Conservation (phyloP, 2,888 invertebrate species). For the Erebia epiphron region DNA sequence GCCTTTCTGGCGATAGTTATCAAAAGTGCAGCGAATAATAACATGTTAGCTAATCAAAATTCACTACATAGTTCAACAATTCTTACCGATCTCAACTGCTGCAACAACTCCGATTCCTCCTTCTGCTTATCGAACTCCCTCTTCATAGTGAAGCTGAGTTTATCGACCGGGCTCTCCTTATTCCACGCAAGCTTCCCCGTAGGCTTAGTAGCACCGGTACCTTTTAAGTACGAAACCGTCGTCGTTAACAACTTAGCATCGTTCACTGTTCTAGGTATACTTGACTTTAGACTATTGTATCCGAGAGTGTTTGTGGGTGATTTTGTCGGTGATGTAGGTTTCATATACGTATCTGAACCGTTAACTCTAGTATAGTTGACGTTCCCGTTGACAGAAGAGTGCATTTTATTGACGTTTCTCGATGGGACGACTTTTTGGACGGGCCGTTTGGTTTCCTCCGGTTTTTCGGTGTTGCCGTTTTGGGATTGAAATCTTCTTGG, state of each 20-base stretch:
- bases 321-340: slow-evolving; percentile 86
- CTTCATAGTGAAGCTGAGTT: slow-evolving; percentile 95
- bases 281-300: slow-evolving; percentile 78
- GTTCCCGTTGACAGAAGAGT: slow-evolving; percentile 78
- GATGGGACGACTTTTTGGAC: slow-evolving; percentile 92
- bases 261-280: slow-evolving; percentile 64
- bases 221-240: slow-evolving; percentile 83
- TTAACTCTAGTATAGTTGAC: slow-evolving; percentile 64
- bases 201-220: slow-evolving; percentile 74
- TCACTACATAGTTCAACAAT: background rate
- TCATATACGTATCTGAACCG: slow-evolving; percentile 80
- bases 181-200: slow-evolving; percentile 87
- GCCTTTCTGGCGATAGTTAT: too few relatives aligned
- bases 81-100: slow-evolving; percentile 91
- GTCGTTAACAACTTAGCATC: slow-evolving; percentile 81
- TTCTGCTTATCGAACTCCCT: slow-evolving; percentile 95
- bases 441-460: slow-evolving; percentile 84
- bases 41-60: background rate
- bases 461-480: slow-evolving; percentile 67
- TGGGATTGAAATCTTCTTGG: slow-evolving; percentile 73
- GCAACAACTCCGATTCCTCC: slow-evolving; percentile 93
- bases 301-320: slow-evolving; percentile 83
- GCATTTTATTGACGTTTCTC: slow-evolving; percentile 83
- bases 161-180: slow-evolving; percentile 86
- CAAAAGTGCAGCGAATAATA: too few relatives aligned